Base-by-base conservation (phyloP, 1,140 invertebrate genomes). In the Drosophila kikkawai region DNA sequence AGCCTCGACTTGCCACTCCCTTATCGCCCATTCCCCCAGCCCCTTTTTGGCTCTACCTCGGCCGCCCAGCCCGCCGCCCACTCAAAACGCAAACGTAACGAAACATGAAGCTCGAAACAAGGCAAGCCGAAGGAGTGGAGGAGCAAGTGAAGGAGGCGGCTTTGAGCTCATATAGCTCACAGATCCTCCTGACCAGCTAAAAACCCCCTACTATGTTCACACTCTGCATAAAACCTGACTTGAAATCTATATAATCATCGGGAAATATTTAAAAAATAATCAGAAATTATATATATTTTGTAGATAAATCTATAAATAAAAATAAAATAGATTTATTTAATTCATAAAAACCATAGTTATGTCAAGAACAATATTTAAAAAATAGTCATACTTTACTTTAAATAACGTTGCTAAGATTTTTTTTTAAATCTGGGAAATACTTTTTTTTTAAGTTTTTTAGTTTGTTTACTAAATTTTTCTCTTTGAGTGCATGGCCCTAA, bases 81-180 rank as follows among this genome's bases (percentile, higher is more conserved):
- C 81, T 84, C 65, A 75, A 71, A 87, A 87, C 76, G 81, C 81
- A 90, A 85, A 90, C 85, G 85, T 81, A 90, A 90, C 85, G 70
- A 84, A 90, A 90, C 85, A 81, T 84, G 84, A 84, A 88, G 74
- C 84, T 84, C 66, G 51, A 71, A 79, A 75, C 80, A 83, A 26
- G 75, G 58, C 41, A 41, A 39, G 41, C 7, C 26, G 32, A 22
- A 42, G 44, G 48, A 26, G 45, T 34, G 34, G 57, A 19, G 11
- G 19, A 34, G 22, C 13, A 36, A 29, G 55, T 12, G 60, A 13
- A 9, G n/a, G 32, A 37, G 42, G 34, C 34, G 41, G 74, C 74
- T 75, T 58, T 75, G 53, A 59, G 63, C 58, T 63, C 48, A 39
- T 64, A 60, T 55, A 66, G 75, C 63, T 60, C 56, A 57, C 41